Conservation (phyloP, 2,113 vertebrate genomes). For the Eulemur macaco region DNA sequence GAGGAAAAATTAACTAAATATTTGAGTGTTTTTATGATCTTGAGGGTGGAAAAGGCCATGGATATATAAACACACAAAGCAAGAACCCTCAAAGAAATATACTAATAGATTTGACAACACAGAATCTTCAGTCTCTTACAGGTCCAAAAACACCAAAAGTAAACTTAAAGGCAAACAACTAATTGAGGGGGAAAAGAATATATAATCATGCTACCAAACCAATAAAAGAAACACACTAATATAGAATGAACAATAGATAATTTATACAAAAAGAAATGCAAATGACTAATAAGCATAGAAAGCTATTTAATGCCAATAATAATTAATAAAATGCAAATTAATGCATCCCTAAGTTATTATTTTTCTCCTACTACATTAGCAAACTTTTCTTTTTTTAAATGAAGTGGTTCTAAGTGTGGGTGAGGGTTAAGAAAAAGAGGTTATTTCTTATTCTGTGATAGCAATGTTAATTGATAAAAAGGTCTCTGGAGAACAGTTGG, state of each 20-base stretch:
- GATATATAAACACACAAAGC: background rate
- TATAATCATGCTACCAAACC: background rate
- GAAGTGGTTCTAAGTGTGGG: background rate
- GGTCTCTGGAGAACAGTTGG: background rate
- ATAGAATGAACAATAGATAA: background rate
- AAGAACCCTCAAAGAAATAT: background rate
- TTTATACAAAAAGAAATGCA: background rate
- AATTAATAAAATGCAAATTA: background rate
- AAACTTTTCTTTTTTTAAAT: background rate
- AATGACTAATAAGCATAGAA: background rate
- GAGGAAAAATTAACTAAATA: background rate
- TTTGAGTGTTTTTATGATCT: slow-evolving; percentile 30
- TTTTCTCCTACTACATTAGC: background rate
- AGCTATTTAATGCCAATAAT: background rate
- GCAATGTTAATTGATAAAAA: background rate
- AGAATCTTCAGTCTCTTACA: background rate
- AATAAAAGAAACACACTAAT: background rate
- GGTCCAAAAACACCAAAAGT: background rate
- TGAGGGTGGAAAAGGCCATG: background rate
- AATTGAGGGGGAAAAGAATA: background rate
- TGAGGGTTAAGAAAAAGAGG: background rate
- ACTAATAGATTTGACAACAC: background rate
- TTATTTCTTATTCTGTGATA: background rate
- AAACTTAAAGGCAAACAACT: background rate
- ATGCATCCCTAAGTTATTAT: background rate